Evolutionary conservation across 2,797 vertebrate species (phyloP), one percentile per base, ranked within the genome.

Genomic region (Amblyraja radiata): DNA sequence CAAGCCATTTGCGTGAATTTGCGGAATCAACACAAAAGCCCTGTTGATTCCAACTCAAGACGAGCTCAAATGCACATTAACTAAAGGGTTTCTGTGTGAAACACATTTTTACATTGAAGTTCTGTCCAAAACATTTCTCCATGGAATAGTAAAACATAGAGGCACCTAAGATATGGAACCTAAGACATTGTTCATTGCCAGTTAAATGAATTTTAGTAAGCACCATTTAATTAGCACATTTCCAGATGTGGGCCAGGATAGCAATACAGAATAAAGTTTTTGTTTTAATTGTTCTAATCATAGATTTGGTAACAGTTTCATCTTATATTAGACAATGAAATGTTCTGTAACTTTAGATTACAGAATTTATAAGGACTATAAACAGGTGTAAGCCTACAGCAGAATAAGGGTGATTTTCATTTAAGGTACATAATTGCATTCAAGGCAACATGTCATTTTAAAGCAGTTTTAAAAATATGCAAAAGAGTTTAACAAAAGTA

Each of bases 401-500:
- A 92, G 90, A 92, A 92, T 16, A 92, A 74, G 58, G 6, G 46
- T 36, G 16, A 91, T n/a, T 73, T 74, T 92, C 36, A 54, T 14
- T 92, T 73, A 68, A 28, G 46, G 28, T 91, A 54, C 68, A 74
- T 18, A 91, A 91, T 54, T 91, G 73, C 90, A 91, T 46, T 74
- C 68, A 73, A 91, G 39, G 39, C 39, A 76, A 54, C 36, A 39
- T 68, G 6, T 71, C 88, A 90, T 90, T 36, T 90, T 71, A 90
- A 84, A 61, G 81, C 65, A 71, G n/a, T 68, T 90, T 36, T 32
- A 65, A 90, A 90, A 71, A 71, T 63, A 71, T 39, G 84, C 16
- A 90, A 71, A 90, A 68, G 61, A 32, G 63, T 36, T 68, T 68
- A 68, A 90, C 16, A 65, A 90, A 90, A 90, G 9, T 9, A 90